Base-by-base conservation (phyloP, 1,140 invertebrate genomes). In the Bombyx mandarina region DNA sequence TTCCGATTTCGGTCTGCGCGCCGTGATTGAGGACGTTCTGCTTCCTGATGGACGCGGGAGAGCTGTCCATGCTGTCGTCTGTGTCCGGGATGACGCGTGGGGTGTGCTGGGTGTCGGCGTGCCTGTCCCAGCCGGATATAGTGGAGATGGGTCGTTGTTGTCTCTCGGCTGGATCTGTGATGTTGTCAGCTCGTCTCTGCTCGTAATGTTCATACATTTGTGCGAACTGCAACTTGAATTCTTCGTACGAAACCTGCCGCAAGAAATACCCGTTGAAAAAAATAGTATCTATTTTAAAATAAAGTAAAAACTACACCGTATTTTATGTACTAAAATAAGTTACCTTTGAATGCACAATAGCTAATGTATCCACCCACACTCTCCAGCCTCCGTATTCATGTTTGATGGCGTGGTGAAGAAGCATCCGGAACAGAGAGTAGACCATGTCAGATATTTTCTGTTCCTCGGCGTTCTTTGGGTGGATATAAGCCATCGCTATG, bases 341-440 rank as follows among this genome's bases (percentile, higher is more conserved):
- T 51, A 98, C 97, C 92, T 99, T 99, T 1, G 98, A 99, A 90
- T 99, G 99, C 10, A 99, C 96, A 77, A 99, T 99, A 6, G 99
- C 98, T 49, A 99, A 81, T 0, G 98, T 99, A 82, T 99, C 99
- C 7, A 99, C 98, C 98, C 99, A 99, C 8, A 99, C 99, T 66
- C 99, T 90, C 99, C 99, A 99, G 8, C 99, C 99, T n/a, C 99
- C 98, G 77, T 99, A 99, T 88, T 99, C 99, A 75, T 97, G 96
- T 82, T 99, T 99, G 57, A 99, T 99, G 10, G 99, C 99, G 84
- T 99, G 99, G 88, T 99, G 98, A 5, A 99, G 88, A 26, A 99
- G 89, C 96, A 99, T 99, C 8, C 88, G 69, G 88, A 99, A 99
- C 56, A 99, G 88, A 1, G 97, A 95, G 84, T 99, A 99, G 18